Conservation (phyloP, 2,888 invertebrate species). For the Leptopilina drosophilae region DNA sequence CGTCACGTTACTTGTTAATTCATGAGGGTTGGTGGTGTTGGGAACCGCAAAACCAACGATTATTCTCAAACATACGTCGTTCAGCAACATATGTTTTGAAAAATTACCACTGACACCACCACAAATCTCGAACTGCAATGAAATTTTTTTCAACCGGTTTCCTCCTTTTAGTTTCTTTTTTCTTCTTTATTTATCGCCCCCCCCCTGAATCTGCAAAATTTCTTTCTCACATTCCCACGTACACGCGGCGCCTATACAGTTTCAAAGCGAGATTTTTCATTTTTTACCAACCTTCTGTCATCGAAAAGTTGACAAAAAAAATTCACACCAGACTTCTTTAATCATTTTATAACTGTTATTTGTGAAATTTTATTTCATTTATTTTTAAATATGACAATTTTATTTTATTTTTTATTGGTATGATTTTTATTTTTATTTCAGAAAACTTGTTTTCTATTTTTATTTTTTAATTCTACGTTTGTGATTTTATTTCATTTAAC, state of each 20-base stretch:
- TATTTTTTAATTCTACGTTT: not conserved
- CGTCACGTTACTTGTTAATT: slow-evolving; percentile 40
- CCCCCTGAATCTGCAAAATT: slow-evolving; percentile 7
- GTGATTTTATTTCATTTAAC: too few species aligned
- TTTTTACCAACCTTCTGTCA: slow-evolving; percentile 32
- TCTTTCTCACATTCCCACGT: slow-evolving; percentile 29
- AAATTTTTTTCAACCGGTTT: slow-evolving; percentile 13
- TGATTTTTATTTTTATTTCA: not conserved
- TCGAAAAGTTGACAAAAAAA: slow-evolving; percentile 20
- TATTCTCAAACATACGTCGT: slow-evolving; percentile 49
- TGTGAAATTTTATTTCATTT: not conserved
- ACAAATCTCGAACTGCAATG: slow-evolving; percentile 25
- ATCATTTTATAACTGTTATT: slow-evolving; percentile 25
- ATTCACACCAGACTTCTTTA: slow-evolving; percentile 23
- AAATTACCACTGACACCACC: slow-evolving; percentile 32
- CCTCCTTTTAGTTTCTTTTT: not conserved
- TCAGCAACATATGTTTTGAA: slow-evolving; percentile 40
- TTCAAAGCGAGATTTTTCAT: slow-evolving; percentile 20
- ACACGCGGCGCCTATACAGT: not conserved
- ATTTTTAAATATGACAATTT: not conserved
- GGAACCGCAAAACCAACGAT: slow-evolving; percentile 53
- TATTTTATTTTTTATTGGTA: not conserved
- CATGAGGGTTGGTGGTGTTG: slow-evolving; percentile 47
- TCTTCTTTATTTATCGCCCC: slow-evolving; percentile 6
- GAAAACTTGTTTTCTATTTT: not conserved